Evolutionary conservation across 1,140 invertebrate genomes (phyloP).

Genomic region (Tetranychus urticae): DNA sequence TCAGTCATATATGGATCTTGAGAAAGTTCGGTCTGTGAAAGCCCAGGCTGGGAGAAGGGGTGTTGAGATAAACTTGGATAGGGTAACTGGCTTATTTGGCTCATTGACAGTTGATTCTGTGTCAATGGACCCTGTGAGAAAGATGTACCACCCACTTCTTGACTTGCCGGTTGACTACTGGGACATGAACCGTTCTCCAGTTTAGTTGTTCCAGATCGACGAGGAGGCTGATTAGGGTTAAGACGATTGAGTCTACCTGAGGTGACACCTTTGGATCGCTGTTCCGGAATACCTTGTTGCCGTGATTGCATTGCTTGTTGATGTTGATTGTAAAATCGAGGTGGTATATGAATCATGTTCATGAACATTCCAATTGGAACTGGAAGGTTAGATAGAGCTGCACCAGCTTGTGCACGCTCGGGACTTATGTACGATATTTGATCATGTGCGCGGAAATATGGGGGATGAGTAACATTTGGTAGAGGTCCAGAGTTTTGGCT

Average conservation of each 20-base stretch:
- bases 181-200: background rate
- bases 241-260: background rate
- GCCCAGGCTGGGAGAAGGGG: conserved; percentile 25
- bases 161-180: conserved; percentile 3
- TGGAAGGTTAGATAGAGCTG: conserved; percentile 27
- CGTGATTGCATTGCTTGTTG: conserved; percentile 32
- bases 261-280: background rate
- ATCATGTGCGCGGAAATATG: conserved; percentile 41
- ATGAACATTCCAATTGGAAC: conserved; percentile 87
- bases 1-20: conserved; percentile 17
- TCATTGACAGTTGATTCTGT: conserved; percentile 24
- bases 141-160: conserved; percentile 6
- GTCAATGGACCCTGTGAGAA: conserved; percentile 28
- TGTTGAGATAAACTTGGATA: conserved; percentile 23
- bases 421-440: conserved; percentile 79
- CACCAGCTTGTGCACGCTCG: conserved; percentile 46
- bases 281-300: background rate
- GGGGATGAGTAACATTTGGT: background rate
- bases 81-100: conserved; percentile 24
- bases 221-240: background rate
- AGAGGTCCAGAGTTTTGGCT: no score
- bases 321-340: conserved; percentile 59
- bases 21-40: conserved; percentile 29
- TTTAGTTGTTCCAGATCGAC: background rate
- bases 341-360: conserved; percentile 70